These are phyloP conservation scores for Sinocyclocheilus grahami DNA, from an alignment of 2,113 vertebrate genomes.

Conservation along the genomic window DNA sequence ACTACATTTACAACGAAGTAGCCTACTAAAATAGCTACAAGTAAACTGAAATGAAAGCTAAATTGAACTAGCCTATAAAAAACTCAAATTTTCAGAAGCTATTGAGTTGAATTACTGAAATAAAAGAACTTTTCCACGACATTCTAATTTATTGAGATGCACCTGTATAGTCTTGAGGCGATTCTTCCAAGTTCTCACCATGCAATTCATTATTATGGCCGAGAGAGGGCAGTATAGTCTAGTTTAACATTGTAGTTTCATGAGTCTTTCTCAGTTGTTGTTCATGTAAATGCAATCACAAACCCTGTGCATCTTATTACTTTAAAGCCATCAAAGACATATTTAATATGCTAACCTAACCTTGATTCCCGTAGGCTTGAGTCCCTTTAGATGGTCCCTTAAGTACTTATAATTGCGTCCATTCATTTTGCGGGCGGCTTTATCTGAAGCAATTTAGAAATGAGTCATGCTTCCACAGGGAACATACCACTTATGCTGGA, in stretches of 20 bases:
- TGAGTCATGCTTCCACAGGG: not conserved
- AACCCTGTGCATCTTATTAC: not conserved
- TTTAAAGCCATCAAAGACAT: not conserved
- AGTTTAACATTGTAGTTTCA: not conserved
- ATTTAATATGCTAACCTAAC: not conserved
- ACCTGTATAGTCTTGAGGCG: too few species aligned
- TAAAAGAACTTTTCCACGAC: too few species aligned
- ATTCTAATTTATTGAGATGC: too few species aligned
- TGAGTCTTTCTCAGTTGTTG: not conserved
- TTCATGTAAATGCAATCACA: not conserved
- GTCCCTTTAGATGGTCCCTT: not conserved
- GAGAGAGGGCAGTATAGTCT: not conserved
- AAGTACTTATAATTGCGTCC: not conserved
- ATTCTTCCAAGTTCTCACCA: not conserved
- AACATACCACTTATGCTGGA: not conserved
- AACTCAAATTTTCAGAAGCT: not conserved
- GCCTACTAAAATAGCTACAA: too few species aligned
- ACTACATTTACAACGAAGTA: too few species aligned
- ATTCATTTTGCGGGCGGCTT: not conserved
- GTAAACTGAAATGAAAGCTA: not conserved
- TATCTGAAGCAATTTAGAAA: not conserved
- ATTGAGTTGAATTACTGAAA: too few species aligned
- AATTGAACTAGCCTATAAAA: not conserved
- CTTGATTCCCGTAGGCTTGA: not conserved
- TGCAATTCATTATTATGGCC: not conserved